Conservation (phyloP, 2,113 vertebrate genomes). For the Colossoma macropomum region DNA sequence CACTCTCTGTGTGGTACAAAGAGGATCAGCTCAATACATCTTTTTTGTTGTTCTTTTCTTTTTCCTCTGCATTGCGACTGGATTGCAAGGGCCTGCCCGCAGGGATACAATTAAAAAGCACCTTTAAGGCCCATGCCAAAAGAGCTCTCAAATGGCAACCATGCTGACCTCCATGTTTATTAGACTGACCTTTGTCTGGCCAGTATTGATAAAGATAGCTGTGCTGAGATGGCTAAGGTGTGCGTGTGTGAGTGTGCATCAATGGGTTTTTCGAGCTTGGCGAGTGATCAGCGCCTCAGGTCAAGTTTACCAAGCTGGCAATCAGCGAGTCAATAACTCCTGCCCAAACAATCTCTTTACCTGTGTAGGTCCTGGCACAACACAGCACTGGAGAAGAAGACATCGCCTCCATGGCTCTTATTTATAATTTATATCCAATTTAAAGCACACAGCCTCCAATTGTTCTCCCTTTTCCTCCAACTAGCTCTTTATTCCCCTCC, state of each 20-base stretch:
- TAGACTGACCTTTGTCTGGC: constrained; percentile 80
- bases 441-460: constrained; percentile 63
- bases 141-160: constrained; percentile 74
- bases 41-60: constrained; percentile 50
- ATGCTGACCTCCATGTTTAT: constrained; percentile 82
- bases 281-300: constrained; percentile 74
- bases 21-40: constrained; percentile 26
- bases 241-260: constrained; percentile 51
- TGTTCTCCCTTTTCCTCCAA: constrained; percentile 61
- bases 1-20: neutral
- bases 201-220: constrained; percentile 78
- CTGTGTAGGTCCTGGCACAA: constrained; percentile 71
- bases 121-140: constrained; percentile 74
- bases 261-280: constrained; percentile 68
- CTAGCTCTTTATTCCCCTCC: constrained; percentile 53
- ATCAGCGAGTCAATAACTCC: constrained; percentile 84
- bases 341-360: constrained; percentile 72
- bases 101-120: constrained; percentile 80
- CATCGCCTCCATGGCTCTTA: constrained; percentile 74
- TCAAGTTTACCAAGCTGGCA: constrained; percentile 81
- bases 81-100: constrained; percentile 67
- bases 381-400: constrained; percentile 68
- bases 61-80: constrained; percentile 56
- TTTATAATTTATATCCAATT: constrained; percentile 85
- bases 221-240: constrained; percentile 58